These are phyloP conservation scores for Peromyscus eremicus DNA, from an alignment of 2,797 vertebrate genomes.

Conservation along the genomic window DNA sequence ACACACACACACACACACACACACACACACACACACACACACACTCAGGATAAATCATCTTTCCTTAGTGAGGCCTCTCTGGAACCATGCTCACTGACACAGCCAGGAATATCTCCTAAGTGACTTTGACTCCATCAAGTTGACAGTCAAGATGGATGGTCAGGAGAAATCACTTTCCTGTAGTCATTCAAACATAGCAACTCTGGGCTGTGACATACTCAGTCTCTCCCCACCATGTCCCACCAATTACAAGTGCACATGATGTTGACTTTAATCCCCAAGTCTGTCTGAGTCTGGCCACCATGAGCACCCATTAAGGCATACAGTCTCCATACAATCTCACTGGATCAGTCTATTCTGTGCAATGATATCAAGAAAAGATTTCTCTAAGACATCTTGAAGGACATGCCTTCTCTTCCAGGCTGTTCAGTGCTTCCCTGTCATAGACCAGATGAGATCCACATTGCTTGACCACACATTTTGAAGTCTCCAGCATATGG, in stretches of 20 bases:
- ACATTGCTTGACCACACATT: not conserved
- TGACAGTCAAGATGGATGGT: not conserved
- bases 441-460: not conserved
- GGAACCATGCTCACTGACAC: not conserved
- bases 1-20: too few relatives aligned
- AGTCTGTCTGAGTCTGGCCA: not conserved
- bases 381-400: not conserved
- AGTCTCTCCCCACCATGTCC: not conserved
- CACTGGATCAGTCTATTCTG: not conserved
- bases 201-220: accelerated
- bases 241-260: not conserved
- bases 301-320: not conserved
- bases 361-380: not conserved
- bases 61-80: not conserved
- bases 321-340: too few relatives aligned
- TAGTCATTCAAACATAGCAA: not conserved
- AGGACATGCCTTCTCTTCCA: not conserved
- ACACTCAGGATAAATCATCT: not conserved
- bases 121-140: not conserved
- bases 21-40: not conserved
- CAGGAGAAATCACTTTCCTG: not conserved
- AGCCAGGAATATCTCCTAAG: not conserved
- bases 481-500: not conserved
- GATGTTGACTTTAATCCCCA: not conserved
- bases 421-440: not conserved